Percentiles rank a stretch among this genome's conserved stretches.
These are phyloP conservation scores for Calycopis cecrops DNA, from an alignment of 1,140 invertebrate genomes.

Conservation along the genomic window DNA sequence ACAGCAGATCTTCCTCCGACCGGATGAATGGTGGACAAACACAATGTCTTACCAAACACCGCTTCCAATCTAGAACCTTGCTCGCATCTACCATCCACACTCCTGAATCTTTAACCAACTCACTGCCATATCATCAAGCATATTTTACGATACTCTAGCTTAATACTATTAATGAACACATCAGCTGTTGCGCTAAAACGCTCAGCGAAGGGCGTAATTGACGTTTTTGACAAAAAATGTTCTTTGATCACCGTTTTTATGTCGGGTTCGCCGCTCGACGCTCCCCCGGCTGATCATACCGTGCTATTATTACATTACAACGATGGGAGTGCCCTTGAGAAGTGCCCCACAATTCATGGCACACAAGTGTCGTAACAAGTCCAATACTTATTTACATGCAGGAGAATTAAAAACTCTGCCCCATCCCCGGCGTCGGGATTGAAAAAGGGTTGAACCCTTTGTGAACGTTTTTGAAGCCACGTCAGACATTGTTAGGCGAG, in stretches of 20 bases:
- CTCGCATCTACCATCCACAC: too few species aligned
- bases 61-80: too few species aligned
- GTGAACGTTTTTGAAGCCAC: conserved; percentile 58
- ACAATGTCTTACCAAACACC: too few species aligned
- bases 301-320: conserved; percentile 70
- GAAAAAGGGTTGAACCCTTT: conserved; percentile 68
- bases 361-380: conserved; percentile 71
- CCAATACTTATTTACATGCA: conserved; percentile 72
- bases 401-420: conserved; percentile 66
- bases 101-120: too few species aligned
- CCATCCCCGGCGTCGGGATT: conserved; percentile 60
- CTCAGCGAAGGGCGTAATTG: neutral
- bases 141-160: too few species aligned
- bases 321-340: conserved; percentile 66
- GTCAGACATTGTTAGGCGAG: conserved; percentile 51
- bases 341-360: conserved; percentile 58
- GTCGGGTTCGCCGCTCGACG: conserved; percentile 8
- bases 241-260: conserved; percentile 1
- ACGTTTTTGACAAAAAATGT: neutral
- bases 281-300: conserved; percentile 54
- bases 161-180: too few species aligned
- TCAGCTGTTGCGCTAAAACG: conserved; percentile 22
- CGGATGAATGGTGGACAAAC: too few species aligned
- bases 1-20: too few species aligned
- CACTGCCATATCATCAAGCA: too few species aligned